Evolutionary conservation across 1,140 invertebrate genomes (phyloP).

Genomic region (Sitodiplosis mosellana): DNA sequence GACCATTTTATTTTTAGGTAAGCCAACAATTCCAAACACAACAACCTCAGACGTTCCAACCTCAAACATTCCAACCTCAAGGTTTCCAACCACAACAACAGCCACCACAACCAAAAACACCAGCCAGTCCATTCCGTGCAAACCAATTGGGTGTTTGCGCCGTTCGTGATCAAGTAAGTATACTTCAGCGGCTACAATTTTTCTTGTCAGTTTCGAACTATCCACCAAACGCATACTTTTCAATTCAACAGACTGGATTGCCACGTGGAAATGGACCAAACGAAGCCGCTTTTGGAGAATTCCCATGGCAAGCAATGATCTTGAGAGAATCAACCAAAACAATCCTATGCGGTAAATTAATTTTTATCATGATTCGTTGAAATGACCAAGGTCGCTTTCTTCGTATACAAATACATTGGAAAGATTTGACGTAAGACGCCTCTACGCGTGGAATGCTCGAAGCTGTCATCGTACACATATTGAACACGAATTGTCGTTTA

Average conservation of each 20-base stretch:
- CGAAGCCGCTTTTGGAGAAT: constrained; percentile 17
- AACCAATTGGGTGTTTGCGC: neutral
- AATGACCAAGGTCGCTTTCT: too few species aligned
- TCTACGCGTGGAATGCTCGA: too few species aligned
- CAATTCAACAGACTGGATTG: constrained; percentile 22
- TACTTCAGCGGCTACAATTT: neutral
- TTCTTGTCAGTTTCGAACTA: neutral
- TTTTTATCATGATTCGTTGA: too few species aligned
- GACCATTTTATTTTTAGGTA: too few species aligned
- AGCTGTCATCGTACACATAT: too few species aligned
- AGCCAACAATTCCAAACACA: neutral
- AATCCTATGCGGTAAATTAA: constrained; percentile 12
- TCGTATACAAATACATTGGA: too few species aligned
- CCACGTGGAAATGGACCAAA: constrained; percentile 12
- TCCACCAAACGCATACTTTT: too few species aligned
- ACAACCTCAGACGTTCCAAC: neutral
- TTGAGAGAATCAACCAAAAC: constrained; percentile 19
- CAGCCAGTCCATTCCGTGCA: too few species aligned
- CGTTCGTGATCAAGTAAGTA: neutral
- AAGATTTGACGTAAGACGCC: too few species aligned
- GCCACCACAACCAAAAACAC: neutral
- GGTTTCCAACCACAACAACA: neutral
- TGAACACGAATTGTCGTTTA: too few species aligned
- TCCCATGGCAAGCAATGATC: constrained; percentile 25
- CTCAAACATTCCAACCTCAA: neutral